Evolutionary conservation across 2,113 vertebrate species (phyloP), one percentile per base, ranked within the genome.

Genomic region (Ascaphus truei): DNA sequence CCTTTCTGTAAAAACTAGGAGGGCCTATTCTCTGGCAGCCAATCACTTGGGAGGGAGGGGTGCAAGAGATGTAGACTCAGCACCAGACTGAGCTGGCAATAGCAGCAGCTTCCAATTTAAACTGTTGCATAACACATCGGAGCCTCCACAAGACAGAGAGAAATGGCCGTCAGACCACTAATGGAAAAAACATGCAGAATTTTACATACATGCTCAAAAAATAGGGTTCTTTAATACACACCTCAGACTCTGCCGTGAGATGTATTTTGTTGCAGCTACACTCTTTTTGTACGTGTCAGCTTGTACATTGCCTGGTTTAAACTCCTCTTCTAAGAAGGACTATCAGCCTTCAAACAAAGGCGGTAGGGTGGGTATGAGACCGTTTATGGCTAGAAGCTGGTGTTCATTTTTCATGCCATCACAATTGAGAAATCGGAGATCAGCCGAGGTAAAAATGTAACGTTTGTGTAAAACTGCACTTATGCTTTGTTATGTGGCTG

Each of bases 11-110:
- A 43, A 16, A 5, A 55, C 4, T 45, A 13, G 41, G n/a, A 45
- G 26, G 36, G 10, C 18, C n/a, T 6, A 11, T 66, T 13, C 16
- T n/a, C 50, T 39, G 63, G 50, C 50, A 55, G 36, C 50, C 25
- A 41, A 10, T 56, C 3, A 18, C 50, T 55, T 41, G 51, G 63
- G 63, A 66, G 50, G 63, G 55, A 51, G 27, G 30, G 50, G 26
- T 33, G 13, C 11, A 43, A 36, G 43, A 51, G 34, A 66, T 66
- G 63, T 36, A 41, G 25, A 55, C 36, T 66, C 50, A 31, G 50
- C 63, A 29, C 10, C 39, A 27, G 10, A 39, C 7, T 2, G 8
- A n/a, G 15, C 63, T 43, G 20, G 34, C 36, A 43, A 26, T 52
- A 37, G 15, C 23, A 31, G 43, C 39, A 55, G 18, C 37, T 22